These are phyloP conservation scores for Hiodon alosoides DNA, from an alignment of 2,113 vertebrate genomes.

Conservation along the genomic window DNA sequence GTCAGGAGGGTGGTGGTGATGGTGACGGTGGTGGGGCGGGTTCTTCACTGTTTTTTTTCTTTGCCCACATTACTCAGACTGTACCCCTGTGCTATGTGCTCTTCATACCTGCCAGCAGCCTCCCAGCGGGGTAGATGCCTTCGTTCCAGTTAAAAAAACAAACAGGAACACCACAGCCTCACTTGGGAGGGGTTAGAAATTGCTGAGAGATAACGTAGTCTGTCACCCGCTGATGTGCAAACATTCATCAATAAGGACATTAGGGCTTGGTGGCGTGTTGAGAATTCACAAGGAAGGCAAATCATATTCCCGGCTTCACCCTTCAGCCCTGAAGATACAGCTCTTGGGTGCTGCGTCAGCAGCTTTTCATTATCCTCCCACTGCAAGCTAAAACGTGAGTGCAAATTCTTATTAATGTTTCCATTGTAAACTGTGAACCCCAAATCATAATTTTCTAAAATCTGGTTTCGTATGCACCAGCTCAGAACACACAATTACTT, in stretches of 20 bases:
- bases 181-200: neutral
- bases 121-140: neutral
- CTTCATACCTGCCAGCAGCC: no score
- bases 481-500: neutral
- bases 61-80: neutral
- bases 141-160: neutral
- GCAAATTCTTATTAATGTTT: slow-evolving; percentile 18
- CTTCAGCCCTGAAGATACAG: neutral
- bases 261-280: neutral
- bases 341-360: neutral
- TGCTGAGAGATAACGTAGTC: neutral
- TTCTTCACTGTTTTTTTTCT: neutral
- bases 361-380: neutral
- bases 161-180: neutral
- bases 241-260: neutral
- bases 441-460: neutral
- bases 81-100: neutral
- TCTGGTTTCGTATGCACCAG: neutral
- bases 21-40: no score
- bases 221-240: neutral
- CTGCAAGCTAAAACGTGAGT: neutral
- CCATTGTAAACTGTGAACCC: neutral
- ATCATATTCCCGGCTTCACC: neutral
- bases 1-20: no score
- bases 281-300: neutral